These are phyloP conservation scores for Neolamprologus toae DNA, from an alignment of 2,113 vertebrate genomes.

Conservation along the genomic window DNA sequence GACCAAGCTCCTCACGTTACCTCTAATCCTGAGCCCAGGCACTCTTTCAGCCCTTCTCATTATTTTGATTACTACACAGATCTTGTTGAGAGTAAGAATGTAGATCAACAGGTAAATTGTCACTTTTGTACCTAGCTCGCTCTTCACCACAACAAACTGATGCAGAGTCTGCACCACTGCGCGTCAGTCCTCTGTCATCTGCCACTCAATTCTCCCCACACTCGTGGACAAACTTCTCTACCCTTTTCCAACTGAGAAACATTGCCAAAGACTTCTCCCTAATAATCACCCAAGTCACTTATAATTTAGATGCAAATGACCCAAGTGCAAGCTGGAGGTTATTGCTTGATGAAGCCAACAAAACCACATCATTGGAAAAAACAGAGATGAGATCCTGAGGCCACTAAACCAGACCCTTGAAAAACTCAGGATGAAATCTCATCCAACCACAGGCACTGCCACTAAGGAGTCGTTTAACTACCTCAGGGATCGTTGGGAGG, in stretches of 20 bases:
- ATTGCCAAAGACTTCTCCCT: background rate
- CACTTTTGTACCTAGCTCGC: background rate
- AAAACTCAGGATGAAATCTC: background rate
- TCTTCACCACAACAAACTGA: background rate
- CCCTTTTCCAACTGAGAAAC: background rate
- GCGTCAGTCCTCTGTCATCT: background rate
- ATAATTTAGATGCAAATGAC: background rate
- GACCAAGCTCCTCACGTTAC: background rate
- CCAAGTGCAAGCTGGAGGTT: background rate
- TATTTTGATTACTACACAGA: background rate
- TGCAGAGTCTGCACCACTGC: background rate
- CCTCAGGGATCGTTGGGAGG: background rate
- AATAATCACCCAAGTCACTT: background rate
- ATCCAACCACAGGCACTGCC: background rate
- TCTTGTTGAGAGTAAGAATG: background rate
- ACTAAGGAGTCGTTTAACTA: accelerated
- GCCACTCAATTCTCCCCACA: background rate
- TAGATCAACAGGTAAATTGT: background rate
- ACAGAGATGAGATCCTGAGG: background rate
- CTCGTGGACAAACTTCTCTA: accelerated
- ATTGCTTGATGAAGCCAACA: background rate
- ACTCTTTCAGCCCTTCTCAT: background rate
- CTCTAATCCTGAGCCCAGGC: background rate
- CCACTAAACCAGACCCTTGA: background rate
- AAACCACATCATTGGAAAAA: background rate